Evolutionary conservation across 2,113 vertebrate genomes (phyloP), one percentile per base, ranked within the genome.

Genomic region (Pedionomus torquatus): DNA sequence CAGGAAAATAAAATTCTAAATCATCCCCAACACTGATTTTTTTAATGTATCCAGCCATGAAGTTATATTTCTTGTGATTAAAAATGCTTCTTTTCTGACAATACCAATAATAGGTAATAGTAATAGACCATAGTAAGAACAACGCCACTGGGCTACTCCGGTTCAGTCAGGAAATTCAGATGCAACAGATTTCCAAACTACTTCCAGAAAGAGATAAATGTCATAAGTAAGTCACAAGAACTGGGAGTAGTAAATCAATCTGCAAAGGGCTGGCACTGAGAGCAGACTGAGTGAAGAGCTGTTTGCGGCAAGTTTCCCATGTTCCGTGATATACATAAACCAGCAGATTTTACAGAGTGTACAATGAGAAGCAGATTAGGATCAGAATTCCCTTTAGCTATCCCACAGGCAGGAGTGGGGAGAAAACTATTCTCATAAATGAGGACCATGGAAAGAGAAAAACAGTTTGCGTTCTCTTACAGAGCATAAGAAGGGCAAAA

Each of bases 361-460:
- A 61, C 85, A 89, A 91, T 87, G 69, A 94, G 77, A 96, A 95
- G 84, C 77, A 97, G 93, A 96, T 89, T 92, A 94, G 81, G 31
- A 93, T 26, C 23, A 91, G 48, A 94, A 94, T 91, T 91, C 57
- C 57, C 26, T 89, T 92, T 25, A 93, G 52, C 24, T 82, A 63
- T 75, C 69, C 87, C 69, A 68, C 52, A 93, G 65, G 33, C 35
- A 0, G 44, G 46, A 93, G 37, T 20, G 15, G 46, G 33, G 24
- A 77, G 54, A 93, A 96, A 94, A 70, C 28, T 89, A 19, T 93
- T 92, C 64, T 88, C 41, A 46, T 83, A 84, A 87, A 90, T 71
- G 30, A 91, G 72, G 43, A 91, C 78, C 31, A 20, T 9, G 41
- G 79, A 83, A 77, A 77, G 65, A 46, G 60, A 75, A 63, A 70